Conservation (phyloP, 2,888 invertebrate genomes). For the Coronaproctus castanopsis region DNA sequence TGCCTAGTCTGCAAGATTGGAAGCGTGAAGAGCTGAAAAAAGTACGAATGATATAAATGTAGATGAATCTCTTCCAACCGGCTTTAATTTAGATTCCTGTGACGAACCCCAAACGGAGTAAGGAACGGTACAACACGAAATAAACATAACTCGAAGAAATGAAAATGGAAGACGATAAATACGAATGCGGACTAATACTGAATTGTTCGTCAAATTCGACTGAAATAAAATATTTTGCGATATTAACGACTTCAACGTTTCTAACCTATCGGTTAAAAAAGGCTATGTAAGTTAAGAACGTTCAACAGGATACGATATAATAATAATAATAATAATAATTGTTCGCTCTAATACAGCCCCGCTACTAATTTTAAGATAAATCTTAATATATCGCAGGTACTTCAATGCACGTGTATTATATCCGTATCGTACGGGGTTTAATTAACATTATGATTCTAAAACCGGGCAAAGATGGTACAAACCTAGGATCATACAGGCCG, state of each 20-base stretch:
- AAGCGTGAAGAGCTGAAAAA: background rate
- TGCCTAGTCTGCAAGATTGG: background rate
- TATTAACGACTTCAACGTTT: background rate
- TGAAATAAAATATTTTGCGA: background rate
- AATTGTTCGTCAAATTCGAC: background rate
- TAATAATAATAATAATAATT: background rate
- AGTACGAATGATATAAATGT: too few relatives aligned
- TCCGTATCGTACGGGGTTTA: too few relatives aligned
- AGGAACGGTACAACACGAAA: background rate
- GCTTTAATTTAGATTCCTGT: background rate
- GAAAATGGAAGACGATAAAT: background rate
- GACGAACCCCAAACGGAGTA: background rate
- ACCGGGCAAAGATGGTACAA: too few relatives aligned
- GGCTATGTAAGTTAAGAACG: background rate
- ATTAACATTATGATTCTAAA: too few relatives aligned
- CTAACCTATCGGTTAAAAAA: background rate
- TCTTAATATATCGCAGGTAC: too few relatives aligned
- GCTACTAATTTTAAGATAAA: too few relatives aligned
- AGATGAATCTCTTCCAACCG: too few relatives aligned
- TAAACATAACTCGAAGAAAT: background rate
- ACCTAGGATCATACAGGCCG: too few relatives aligned
- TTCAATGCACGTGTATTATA: too few relatives aligned
- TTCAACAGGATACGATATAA: background rate
- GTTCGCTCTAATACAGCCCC: too few relatives aligned
- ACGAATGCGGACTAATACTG: background rate